Conservation (phyloP, 1,140 invertebrate genomes). For the Bradysia coprophila region DNA sequence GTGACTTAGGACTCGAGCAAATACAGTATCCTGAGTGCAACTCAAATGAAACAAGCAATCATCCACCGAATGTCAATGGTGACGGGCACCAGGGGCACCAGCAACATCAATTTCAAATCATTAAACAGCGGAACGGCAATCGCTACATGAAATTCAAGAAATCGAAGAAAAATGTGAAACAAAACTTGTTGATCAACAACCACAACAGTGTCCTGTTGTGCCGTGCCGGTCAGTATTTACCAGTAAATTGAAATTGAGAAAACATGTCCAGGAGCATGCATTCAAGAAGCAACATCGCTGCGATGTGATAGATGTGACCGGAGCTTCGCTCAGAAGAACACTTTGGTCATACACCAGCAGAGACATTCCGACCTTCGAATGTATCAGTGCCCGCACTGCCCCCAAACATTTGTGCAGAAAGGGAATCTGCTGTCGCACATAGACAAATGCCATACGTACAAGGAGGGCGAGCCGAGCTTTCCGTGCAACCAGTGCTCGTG, state of each 20-base stretch:
- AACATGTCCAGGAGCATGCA: background rate
- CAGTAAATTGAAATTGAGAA: background rate
- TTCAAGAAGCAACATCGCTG: background rate
- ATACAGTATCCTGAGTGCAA: no score
- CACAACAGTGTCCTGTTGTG: no score
- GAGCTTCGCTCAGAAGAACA: slow-evolving; percentile 1
- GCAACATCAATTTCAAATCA: no score
- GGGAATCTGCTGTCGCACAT: slow-evolving; percentile 4
- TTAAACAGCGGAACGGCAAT: no score
- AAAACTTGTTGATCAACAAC: no score
- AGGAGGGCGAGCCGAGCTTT: background rate
- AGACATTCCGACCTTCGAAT: slow-evolving; percentile 2
- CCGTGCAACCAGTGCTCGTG: background rate
- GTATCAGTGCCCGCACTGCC: slow-evolving; percentile 4
- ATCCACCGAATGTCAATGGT: no score
- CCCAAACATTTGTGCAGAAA: slow-evolving; percentile 1
- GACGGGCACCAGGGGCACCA: no score
- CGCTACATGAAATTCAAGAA: no score
- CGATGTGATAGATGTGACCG: slow-evolving; percentile 4
- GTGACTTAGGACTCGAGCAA: no score
- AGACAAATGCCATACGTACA: background rate
- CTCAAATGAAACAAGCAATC: no score
- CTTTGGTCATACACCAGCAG: slow-evolving; percentile 3
- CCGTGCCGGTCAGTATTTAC: no score
- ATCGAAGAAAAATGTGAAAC: no score